These are phyloP conservation scores for Echinops telfairi DNA, from an alignment of 2,113 vertebrate genomes.

Conservation along the genomic window DNA sequence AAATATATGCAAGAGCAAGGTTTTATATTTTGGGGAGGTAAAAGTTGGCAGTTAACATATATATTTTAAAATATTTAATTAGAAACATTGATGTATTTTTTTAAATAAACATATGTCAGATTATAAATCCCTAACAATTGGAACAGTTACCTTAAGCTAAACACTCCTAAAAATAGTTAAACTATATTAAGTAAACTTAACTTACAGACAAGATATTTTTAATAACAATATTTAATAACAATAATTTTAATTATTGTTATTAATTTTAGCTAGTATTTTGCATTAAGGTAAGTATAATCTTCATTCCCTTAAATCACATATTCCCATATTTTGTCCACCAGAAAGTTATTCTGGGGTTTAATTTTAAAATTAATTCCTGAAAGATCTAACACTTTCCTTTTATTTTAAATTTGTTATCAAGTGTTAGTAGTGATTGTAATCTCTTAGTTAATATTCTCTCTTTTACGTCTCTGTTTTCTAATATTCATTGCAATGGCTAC, in stretches of 20 bases:
- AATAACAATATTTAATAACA: too few species aligned
- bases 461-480: too few species aligned
- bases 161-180: constrained; percentile 29
- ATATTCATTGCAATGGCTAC: too few species aligned
- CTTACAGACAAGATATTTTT: constrained; percentile 21
- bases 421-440: background rate
- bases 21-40: background rate
- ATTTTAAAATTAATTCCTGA: background rate
- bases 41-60: background rate
- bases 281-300: constrained; percentile 11
- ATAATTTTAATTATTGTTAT: constrained; percentile 60
- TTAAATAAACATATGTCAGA: background rate
- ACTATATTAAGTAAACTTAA: background rate
- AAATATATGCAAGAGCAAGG: background rate
- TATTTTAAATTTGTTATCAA: background rate
- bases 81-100: background rate
- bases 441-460: too few species aligned
- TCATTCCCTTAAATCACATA: constrained; percentile 28
- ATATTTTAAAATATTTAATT: background rate
- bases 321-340: constrained; percentile 37
- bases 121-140: constrained; percentile 28
- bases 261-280: constrained; percentile 31
- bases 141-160: constrained; percentile 37
- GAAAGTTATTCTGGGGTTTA: background rate
- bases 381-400: background rate